Conservation (phyloP, 35 echinoderm and acorn worm species). For the Eucidaris tribuloides region DNA sequence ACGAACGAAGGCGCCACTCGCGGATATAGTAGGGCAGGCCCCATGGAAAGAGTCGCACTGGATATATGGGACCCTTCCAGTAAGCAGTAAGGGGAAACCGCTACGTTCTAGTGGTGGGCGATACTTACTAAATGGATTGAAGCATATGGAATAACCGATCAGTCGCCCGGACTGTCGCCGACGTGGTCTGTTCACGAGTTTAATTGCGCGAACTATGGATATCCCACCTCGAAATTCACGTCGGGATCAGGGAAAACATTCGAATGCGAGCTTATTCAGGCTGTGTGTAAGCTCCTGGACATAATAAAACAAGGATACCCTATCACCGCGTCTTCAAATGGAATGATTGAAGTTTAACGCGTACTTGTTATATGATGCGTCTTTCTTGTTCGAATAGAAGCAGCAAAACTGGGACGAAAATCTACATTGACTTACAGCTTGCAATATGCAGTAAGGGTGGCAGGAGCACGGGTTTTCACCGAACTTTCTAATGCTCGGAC, state of each 20-base stretch:
- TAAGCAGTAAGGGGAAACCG: constrained; percentile 22
- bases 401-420: no score
- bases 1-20: constrained; percentile 3
- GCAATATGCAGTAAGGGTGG: no score
- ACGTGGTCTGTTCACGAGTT: background rate
- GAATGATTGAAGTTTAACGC: no score
- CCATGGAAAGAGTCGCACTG: background rate
- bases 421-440: no score
- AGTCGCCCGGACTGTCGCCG: background rate
- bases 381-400: background rate
- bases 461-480: constrained; percentile 36
- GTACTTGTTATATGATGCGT: no score
- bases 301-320: no score
- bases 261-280: background rate
- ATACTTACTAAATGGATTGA: constrained; percentile 57
- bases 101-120: constrained; percentile 40
- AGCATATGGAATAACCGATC: background rate
- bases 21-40: constrained; percentile 8
- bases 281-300: no score
- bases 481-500: background rate
- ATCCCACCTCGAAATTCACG: constrained; percentile 13
- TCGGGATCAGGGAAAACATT: background rate
- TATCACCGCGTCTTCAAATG: no score
- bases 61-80: constrained; percentile 42
- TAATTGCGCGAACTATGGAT: background rate